These are phyloP conservation scores for Scatophagus argus DNA, from an alignment of 2,113 vertebrate species.

Conservation along the genomic window DNA sequence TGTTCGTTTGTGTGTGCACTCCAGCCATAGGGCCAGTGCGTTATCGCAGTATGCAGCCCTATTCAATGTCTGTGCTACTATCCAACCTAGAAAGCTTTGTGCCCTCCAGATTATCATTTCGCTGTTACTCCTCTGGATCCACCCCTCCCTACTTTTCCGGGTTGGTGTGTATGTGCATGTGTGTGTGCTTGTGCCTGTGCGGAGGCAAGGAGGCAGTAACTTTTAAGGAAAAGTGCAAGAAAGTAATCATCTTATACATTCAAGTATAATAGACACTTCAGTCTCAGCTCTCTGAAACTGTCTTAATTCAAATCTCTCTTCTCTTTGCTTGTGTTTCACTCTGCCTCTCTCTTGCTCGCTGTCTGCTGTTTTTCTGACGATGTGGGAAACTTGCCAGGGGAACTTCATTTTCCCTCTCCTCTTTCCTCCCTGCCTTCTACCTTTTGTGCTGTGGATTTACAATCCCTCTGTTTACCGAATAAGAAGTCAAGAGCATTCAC, in stretches of 20 bases:
- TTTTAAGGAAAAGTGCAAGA: slow-evolving; percentile 32
- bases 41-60: slow-evolving; percentile 76
- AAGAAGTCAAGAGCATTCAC: slow-evolving; percentile 78
- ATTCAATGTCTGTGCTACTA: slow-evolving; percentile 62
- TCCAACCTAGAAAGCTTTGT: slow-evolving; percentile 66
- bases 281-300: slow-evolving; percentile 25
- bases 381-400: slow-evolving; percentile 62
- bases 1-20: slow-evolving; percentile 35
- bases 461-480: slow-evolving; percentile 69
- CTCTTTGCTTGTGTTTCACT: slow-evolving; percentile 18
- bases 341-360: not conserved
- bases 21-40: slow-evolving; percentile 68
- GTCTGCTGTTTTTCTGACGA: slow-evolving; percentile 27
- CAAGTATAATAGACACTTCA: slow-evolving; percentile 2
- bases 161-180: slow-evolving; percentile 23
- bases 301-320: slow-evolving; percentile 34
- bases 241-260: slow-evolving; percentile 43
- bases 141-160: slow-evolving; percentile 33
- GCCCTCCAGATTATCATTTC: slow-evolving; percentile 70
- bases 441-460: slow-evolving; percentile 68
- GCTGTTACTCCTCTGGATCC: slow-evolving; percentile 51
- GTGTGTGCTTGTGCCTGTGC: slow-evolving; percentile 17
- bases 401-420: slow-evolving; percentile 50
- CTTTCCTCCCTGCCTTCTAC: slow-evolving; percentile 40
- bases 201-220: slow-evolving; percentile 25